A percentile compares a stretch with the other conserved stretches of the same genome.
Evolutionary conservation across 2,797 vertebrate species (phyloP).

Genomic region (Sparus aurata): DNA sequence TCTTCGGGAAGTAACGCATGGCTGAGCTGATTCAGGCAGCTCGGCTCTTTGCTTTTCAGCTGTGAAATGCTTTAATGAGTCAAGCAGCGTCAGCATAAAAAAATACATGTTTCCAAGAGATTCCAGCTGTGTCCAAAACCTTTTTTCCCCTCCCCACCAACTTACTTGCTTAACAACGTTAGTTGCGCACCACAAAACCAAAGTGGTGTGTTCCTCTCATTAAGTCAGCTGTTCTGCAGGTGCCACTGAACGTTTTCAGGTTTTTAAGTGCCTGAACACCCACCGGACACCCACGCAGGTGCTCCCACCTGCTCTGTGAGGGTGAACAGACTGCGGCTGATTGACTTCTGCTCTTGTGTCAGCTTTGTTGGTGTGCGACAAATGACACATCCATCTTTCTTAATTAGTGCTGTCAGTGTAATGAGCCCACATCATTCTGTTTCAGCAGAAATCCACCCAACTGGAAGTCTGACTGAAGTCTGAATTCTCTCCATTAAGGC

Average conservation of each 20-base stretch:
- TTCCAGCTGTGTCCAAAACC: slow-evolving; percentile 11
- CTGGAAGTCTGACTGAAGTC: neutral
- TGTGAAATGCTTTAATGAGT: slow-evolving; percentile 37
- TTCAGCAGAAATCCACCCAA: neutral
- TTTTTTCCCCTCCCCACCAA: neutral
- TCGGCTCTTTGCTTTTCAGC: slow-evolving; percentile 17
- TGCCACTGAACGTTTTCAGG: neutral
- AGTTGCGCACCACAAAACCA: neutral
- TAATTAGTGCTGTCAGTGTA: neutral
- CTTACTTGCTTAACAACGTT: neutral
- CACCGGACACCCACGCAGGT: slow-evolving; percentile 34
- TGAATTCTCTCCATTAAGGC: neutral
- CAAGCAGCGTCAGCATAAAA: slow-evolving; percentile 18
- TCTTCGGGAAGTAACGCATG: neutral
- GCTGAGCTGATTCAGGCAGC: slow-evolving; percentile 24
- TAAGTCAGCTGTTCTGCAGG: slow-evolving; percentile 14
- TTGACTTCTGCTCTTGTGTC: neutral
- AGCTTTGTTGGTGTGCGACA: slow-evolving; percentile 6
- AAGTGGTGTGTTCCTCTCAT: neutral
- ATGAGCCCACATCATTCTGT: neutral
- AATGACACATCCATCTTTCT: slow-evolving; percentile 18
- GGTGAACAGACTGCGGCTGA: slow-evolving; percentile 2
- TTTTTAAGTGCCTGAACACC: neutral
- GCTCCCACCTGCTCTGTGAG: slow-evolving; percentile 18
- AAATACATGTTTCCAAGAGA: neutral